Base-by-base conservation (phyloP, 1,140 invertebrate species). In the Zophobas atratus region DNA sequence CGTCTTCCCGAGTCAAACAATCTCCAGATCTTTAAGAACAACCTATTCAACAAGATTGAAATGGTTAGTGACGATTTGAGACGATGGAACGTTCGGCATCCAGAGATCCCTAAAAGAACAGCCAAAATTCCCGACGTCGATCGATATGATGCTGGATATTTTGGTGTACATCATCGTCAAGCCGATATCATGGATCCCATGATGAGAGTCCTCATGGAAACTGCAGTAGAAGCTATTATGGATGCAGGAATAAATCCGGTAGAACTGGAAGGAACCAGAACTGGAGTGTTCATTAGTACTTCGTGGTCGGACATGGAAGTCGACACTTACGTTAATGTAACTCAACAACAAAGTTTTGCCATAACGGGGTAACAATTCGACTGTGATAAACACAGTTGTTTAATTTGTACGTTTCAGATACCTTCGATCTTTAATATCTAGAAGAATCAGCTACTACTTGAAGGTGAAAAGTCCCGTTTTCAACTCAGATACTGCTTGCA, bases 121-220 rank as follows among this genome's bases (percentile, higher is more conserved):
- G 96, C 96, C 38, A 96, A 96, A 86, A 87, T 97, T 53, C 92
- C 92, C 81, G 90, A 94, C 84, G 85, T 97, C 1, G 88, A 88
- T 35, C 95, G 95, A 86, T 97, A 96, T 79, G 95, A 97, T 85
- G 91, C 94, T 0, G 87, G 91, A 0, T 96, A 95, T 85, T 96
- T 97, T 86, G 93, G 90, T n/a, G 77, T 96, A 0, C 93, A 94
- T 79, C 93, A 90, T 81, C 94, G 95, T 79, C 94, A 96, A 84
- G 94, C 95, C 0, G 90, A 96, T 79, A 90, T 89, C 2, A 95
- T 97, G 94, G 96, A 98, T 82, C 96, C 96, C 0, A 95, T 96
- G 92, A 91, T 94, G 79, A 89, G 96, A 74, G 90, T 97, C 76
- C 85, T 97, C 4, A 84, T 97, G 34, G 96, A 98, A 85, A 92